phyloP scores from a whole-genome alignment of 2,113 vertebrate species.

The Mohoua ochrocephala region DNA sequence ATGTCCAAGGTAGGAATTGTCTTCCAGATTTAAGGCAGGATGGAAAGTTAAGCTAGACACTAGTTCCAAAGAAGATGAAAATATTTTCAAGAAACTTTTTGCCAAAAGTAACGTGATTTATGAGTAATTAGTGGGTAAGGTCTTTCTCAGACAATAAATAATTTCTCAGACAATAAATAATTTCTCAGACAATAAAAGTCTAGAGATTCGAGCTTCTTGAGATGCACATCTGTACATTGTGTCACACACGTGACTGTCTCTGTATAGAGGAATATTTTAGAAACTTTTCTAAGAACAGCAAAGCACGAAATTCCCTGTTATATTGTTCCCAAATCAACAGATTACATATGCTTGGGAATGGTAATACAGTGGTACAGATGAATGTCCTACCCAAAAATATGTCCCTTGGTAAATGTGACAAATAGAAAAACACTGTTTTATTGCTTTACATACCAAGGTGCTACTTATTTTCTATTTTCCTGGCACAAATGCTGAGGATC shows the following conservation, averaged over 20 bases:
- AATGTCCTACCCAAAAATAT: neutral
- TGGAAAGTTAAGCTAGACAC: neutral
- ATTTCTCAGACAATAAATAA: too few relatives aligned
- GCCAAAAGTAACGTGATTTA: neutral
- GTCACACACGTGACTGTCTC: neutral
- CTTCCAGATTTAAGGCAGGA: neutral
- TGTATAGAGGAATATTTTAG: neutral
- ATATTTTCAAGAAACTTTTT: neutral
- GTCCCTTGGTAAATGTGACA: neutral
- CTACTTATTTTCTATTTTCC: neutral
- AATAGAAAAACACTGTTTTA: neutral
- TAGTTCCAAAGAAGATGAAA: neutral
- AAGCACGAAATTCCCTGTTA: neutral
- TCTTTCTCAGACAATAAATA: neutral
- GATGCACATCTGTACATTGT: neutral
- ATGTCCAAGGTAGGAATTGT: neutral
- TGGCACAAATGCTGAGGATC: neutral
- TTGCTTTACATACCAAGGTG: neutral
- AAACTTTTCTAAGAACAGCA: neutral
- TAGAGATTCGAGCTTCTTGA: neutral
- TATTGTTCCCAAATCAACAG: neutral
- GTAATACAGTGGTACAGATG: rapidly evolving
- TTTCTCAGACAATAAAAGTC: neutral
- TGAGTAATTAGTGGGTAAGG: neutral
- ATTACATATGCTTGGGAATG: neutral